Evolutionary conservation across 2,797 vertebrate genomes (phyloP).

Genomic region (Anguilla anguilla): DNA sequence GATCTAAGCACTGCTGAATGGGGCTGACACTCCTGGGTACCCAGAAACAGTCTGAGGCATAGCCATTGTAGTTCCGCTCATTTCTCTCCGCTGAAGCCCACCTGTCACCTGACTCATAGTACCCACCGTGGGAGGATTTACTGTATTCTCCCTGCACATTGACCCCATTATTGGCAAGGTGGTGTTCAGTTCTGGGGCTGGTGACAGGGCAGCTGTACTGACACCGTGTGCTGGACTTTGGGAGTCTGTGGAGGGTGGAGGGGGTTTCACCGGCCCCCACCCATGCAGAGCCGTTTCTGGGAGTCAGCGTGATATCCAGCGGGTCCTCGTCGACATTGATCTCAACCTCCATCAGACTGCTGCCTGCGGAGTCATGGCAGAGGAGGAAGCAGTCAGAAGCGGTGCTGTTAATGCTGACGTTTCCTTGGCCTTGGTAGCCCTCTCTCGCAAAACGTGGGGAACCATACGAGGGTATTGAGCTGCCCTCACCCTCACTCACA

Average conservation of each 20-base stretch:
- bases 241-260: constrained; percentile 48
- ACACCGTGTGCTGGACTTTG: constrained; percentile 45
- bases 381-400: constrained; percentile 54
- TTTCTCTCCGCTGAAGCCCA: constrained; percentile 37
- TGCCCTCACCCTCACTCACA: constrained; percentile 32
- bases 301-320: constrained; percentile 56
- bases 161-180: constrained; percentile 44
- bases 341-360: constrained; percentile 79
- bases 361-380: constrained; percentile 64
- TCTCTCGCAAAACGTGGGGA: constrained; percentile 24
- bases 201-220: constrained; percentile 54
- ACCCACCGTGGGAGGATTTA: constrained; percentile 33
- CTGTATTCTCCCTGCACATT: constrained; percentile 46
- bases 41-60: constrained; percentile 53
- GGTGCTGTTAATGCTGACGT: constrained; percentile 51
- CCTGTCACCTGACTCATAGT: constrained; percentile 41
- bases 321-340: constrained; percentile 79
- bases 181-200: constrained; percentile 47
- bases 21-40: constrained; percentile 38
- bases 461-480: neutral
- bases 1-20: constrained; percentile 29
- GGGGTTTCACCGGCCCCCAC: constrained; percentile 49
- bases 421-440: constrained; percentile 41
- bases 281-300: constrained; percentile 45
- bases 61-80: constrained; percentile 55